phyloP scores from a whole-genome alignment of 2,797 vertebrate species.

The Aselliscus stoliczkanus region DNA sequence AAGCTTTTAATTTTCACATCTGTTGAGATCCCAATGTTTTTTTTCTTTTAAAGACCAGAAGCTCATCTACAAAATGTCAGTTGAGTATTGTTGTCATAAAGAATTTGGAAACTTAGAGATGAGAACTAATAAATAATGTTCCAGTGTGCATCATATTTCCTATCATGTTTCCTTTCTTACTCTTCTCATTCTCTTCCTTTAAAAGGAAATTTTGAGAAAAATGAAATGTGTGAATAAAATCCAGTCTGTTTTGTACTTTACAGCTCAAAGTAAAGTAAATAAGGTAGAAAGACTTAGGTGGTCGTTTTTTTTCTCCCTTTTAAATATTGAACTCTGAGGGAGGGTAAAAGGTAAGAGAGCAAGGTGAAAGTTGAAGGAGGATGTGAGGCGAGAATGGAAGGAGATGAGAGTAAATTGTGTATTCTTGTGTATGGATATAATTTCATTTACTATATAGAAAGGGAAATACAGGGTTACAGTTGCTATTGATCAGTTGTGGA shows the following conservation, averaged over 20 bases:
- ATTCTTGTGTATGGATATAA: background rate
- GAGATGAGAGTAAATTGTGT: background rate
- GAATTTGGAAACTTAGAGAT: constrained; percentile 6
- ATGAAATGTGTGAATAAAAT: constrained; percentile 18
- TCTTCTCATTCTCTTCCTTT: background rate
- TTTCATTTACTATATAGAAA: constrained; percentile 21
- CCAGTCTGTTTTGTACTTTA: constrained; percentile 1
- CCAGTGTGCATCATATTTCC: background rate
- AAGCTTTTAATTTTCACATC: background rate
- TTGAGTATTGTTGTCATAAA: constrained; percentile 11
- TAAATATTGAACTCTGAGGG: background rate
- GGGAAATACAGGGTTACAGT: background rate
- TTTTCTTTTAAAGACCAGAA: constrained; percentile 9
- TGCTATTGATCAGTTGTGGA: background rate
- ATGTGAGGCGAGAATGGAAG: background rate
- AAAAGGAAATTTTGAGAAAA: constrained; percentile 5
- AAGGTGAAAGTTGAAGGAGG: background rate
- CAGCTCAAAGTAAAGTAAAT: background rate
- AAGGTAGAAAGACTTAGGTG: background rate
- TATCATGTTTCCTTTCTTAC: background rate
- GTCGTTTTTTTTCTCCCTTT: background rate
- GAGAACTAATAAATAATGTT: background rate
- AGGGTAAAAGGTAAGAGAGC: background rate
- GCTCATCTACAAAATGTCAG: background rate
- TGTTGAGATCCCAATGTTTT: background rate